Conservation (phyloP, 2,888 invertebrate species). For the Orthosia gracilis region DNA sequence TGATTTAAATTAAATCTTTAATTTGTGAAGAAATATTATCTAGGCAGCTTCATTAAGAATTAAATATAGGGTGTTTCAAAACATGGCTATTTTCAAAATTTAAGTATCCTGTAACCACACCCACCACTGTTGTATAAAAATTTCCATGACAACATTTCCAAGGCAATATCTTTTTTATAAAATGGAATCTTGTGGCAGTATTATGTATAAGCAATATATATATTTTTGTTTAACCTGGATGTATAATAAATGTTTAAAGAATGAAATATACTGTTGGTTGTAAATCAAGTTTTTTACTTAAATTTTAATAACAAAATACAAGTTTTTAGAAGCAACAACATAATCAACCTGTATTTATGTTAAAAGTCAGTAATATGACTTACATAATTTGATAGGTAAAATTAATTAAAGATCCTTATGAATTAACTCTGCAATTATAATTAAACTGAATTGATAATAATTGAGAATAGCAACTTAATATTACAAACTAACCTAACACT, state of each 20-base stretch:
- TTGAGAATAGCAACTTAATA: constrained; percentile 47
- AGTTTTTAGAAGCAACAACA: constrained; percentile 29
- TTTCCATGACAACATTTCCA: constrained; percentile 72
- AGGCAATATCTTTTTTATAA: constrained; percentile 66
- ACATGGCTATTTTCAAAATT: constrained; percentile 34
- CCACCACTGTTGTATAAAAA: constrained; percentile 56
- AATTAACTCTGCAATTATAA: constrained; percentile 10
- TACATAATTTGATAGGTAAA: constrained; percentile 7
- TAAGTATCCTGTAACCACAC: constrained; percentile 26
- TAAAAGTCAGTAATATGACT: constrained; percentile 1
- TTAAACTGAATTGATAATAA: constrained; percentile 43
- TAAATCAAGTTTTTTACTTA: constrained; percentile 73
- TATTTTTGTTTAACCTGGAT: constrained; percentile 85
- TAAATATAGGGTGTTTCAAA: constrained; percentile 24
- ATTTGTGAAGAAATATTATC: constrained; percentile 7
- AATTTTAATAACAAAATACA: constrained; percentile 25
- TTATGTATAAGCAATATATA: constrained; percentile 88
- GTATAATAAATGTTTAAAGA: constrained; percentile 88
- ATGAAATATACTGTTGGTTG: constrained; percentile 91
- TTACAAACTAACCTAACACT: neutral
- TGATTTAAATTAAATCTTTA: constrained; percentile 5
- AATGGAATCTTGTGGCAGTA: constrained; percentile 83
- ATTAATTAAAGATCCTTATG: constrained; percentile 36
- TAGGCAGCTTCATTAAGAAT: constrained; percentile 39
- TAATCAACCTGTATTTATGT: constrained; percentile 4